Evolutionary conservation across 2,797 vertebrate genomes (phyloP).

Genomic region (Clarias pachynema): DNA sequence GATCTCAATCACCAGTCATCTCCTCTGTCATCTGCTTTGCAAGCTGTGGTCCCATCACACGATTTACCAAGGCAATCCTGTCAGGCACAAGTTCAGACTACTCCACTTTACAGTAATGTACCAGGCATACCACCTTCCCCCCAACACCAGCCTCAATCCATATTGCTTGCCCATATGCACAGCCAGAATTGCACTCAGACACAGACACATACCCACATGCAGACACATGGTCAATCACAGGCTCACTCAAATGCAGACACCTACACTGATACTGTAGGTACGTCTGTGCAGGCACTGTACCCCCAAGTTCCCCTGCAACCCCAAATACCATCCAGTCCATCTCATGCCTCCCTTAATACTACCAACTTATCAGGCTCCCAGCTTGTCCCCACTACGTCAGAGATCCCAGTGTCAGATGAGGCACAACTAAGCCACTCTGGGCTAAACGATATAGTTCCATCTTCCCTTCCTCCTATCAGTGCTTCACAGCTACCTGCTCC

Average conservation of each 20-base stretch:
- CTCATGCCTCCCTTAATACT: constrained; percentile 66
- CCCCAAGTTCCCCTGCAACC: constrained; percentile 64
- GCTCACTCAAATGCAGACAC: constrained; percentile 47
- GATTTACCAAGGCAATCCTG: constrained; percentile 56
- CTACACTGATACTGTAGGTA: constrained; percentile 48
- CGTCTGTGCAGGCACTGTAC: constrained; percentile 58
- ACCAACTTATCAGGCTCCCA: constrained; percentile 63
- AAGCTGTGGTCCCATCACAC: constrained; percentile 59
- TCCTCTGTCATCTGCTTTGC: constrained; percentile 59
- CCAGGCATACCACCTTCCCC: constrained; percentile 64
- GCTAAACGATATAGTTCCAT: constrained; percentile 65
- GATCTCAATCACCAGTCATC: constrained; percentile 63
- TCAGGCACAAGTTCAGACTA: constrained; percentile 60
- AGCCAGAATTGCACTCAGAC: constrained; percentile 65
- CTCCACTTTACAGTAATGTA: constrained; percentile 68
- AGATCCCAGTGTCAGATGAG: constrained; percentile 67
- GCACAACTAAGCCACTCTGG: constrained; percentile 66
- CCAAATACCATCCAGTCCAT: constrained; percentile 70
- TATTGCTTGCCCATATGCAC: constrained; percentile 63
- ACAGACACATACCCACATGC: constrained; percentile 66
- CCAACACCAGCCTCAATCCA: constrained; percentile 64
- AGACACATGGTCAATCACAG: constrained; percentile 57
- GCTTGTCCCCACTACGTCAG: constrained; percentile 65
- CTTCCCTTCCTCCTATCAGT: constrained; percentile 70
- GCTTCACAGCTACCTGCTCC: constrained; percentile 73